Evolutionary conservation across 2,888 invertebrate genomes (phyloP).

Genomic region (Cosmia trapezina): DNA sequence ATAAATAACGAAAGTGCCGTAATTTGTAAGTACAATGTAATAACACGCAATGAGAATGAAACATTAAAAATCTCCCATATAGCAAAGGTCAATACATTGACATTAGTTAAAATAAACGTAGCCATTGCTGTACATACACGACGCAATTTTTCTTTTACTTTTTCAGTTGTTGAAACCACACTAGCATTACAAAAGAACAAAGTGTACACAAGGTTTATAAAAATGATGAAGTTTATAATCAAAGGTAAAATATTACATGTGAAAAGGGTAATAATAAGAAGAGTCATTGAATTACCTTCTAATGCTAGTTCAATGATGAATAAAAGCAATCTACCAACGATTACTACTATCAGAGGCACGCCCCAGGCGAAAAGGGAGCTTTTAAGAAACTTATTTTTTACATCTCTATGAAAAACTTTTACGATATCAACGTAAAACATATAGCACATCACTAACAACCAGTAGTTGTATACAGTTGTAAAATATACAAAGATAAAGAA

Average conservation of each 20-base stretch:
- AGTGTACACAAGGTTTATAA: neutral
- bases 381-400: slow-evolving; percentile 7
- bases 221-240: neutral
- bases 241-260: neutral
- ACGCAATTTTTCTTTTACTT: neutral
- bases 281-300: neutral
- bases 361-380: slow-evolving; percentile 20
- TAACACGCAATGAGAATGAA: neutral
- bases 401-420: slow-evolving; percentile 5
- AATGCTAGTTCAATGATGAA: neutral
- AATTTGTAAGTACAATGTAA: neutral
- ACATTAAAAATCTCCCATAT: slow-evolving; percentile 1
- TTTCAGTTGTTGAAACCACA: neutral
- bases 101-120: slow-evolving; percentile 17
- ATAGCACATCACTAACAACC: slow-evolving; percentile 27
- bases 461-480: slow-evolving; percentile 9
- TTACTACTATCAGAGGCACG: neutral
- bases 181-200: neutral
- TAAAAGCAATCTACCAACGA: neutral
- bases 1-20: neutral
- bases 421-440: slow-evolving; percentile 31
- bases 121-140: slow-evolving; percentile 12
- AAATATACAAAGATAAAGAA: neutral
- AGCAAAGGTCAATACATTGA: neutral
- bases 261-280: neutral